phyloP scores from a whole-genome alignment of 1,140 invertebrate species.

The Heliothis virescens region DNA sequence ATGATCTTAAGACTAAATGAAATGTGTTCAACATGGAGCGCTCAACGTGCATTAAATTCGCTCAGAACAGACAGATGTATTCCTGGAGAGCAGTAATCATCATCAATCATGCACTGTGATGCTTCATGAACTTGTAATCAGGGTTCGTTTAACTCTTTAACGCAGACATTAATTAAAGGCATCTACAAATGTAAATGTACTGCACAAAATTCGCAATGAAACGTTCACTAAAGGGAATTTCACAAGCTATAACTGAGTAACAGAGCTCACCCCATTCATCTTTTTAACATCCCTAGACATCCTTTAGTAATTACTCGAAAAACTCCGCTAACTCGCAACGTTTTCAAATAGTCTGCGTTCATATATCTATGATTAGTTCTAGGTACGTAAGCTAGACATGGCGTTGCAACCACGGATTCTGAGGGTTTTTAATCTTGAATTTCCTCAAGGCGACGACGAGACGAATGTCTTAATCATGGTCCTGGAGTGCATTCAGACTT shows the following conservation, averaged over 20 bases:
- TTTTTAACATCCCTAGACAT: conserved; percentile 29
- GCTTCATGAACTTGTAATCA: conserved; percentile 1
- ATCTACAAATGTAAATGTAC: not conserved
- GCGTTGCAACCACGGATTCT: not conserved
- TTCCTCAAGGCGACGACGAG: conserved; percentile 24
- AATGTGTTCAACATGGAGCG: not conserved
- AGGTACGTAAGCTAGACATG: not conserved
- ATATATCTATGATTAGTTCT: not conserved
- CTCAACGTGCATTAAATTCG: not conserved
- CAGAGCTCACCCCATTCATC: not conserved
- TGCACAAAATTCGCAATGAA: not conserved
- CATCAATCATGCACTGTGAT: conserved; percentile 20
- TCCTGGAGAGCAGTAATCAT: conserved; percentile 1
- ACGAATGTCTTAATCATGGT: conserved; percentile 23
- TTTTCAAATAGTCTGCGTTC: conserved; percentile 22
- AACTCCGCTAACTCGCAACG: conserved; percentile 7
- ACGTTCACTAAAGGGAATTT: not conserved
- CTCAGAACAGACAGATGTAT: conserved; percentile 7
- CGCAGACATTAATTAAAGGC: conserved; percentile 9
- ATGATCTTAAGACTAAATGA: too few species aligned
- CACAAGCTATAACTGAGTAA: not conserved
- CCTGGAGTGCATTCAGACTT: conserved; percentile 32
- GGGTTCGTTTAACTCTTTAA: not conserved
- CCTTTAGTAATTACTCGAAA: conserved; percentile 46
- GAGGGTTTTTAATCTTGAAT: conserved; percentile 49